These are phyloP conservation scores for Leptinotarsa lineolata DNA, from an alignment of 1,140 invertebrate species.

Conservation along the genomic window DNA sequence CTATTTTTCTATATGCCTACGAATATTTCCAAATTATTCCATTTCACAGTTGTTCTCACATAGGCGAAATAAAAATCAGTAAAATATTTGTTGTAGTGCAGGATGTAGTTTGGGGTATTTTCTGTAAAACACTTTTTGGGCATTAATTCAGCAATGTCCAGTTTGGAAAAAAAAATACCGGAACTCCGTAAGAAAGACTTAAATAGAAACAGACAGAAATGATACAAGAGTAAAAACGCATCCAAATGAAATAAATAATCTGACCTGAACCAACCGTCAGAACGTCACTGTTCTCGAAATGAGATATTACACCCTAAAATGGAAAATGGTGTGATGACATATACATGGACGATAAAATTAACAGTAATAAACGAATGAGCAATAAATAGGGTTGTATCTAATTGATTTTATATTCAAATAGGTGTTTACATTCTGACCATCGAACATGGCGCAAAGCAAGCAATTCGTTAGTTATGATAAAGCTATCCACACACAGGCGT, in stretches of 20 bases:
- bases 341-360: conserved; percentile 6
- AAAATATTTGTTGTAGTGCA: no score
- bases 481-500: conserved; percentile 15
- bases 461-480: conserved; percentile 38
- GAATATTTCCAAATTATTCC: no score
- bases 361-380: conserved; percentile 20
- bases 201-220: no score
- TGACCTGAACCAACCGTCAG: neutral
- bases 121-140: no score
- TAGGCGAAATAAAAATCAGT: no score
- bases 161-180: no score
- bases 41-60: no score
- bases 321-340: conserved; percentile 13
- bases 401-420: conserved; percentile 43
- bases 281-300: neutral
- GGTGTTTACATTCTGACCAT: conserved; percentile 31
- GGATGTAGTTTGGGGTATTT: no score
- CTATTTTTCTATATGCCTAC: no score
- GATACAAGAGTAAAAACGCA: neutral
- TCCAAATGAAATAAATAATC: neutral
- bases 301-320: conserved; percentile 12
- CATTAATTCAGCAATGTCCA: no score
- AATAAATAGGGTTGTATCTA: conserved; percentile 28
- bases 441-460: conserved; percentile 25
- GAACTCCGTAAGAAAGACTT: no score